Evolutionary conservation across 92 coral and sea anemone species (phyloP), one percentile per base, ranked within the genome.

Genomic region (Palythoa grandiflora): DNA sequence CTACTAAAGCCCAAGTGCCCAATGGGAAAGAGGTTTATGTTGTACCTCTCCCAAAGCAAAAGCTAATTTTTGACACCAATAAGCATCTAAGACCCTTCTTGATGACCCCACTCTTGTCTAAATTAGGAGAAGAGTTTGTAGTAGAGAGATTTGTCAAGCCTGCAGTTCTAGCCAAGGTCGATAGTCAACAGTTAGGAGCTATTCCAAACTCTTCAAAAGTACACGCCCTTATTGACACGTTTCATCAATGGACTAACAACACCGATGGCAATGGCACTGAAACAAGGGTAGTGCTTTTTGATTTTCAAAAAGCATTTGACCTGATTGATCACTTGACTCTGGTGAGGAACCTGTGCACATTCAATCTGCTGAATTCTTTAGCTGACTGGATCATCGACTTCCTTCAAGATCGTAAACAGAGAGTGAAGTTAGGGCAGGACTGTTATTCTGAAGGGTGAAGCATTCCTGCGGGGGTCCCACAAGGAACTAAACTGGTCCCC

Each of bases 141-240:
- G 74, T 35, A 70, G 38, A 70, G 74, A 70, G 13, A 70, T 70
- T 70, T 70, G 39, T 35, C 74, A 70, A 21, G 39, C 5, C 74
- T 70, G 70, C 70, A 63, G 70, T 63, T 3, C 70, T 63, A 63
- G 70, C 70, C 28, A 63, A 63, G 70, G 70, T 63, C 70, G 70
- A 63, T 63, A 63, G 70, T 63, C 74, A 21, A 70, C 74, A 70
- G 40, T 70, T 70, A 28, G 74, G 74, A 70, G 40, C 39, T 70
- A 70, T 70, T 70, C 74, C 74, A 35, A 70, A 21, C 74, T 28
- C 74, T 21, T 70, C 74, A 70, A 70, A 38, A 70, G 74, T 70
- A 35, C 74, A 70, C 40, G 74, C 74, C 40, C 74, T 70, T 19
- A 70, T 70, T 9, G 74, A 70, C 40, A 70, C 21, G 74, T 21